Base-by-base conservation (phyloP, 2,888 invertebrate species). In the Morpho achilles region DNA sequence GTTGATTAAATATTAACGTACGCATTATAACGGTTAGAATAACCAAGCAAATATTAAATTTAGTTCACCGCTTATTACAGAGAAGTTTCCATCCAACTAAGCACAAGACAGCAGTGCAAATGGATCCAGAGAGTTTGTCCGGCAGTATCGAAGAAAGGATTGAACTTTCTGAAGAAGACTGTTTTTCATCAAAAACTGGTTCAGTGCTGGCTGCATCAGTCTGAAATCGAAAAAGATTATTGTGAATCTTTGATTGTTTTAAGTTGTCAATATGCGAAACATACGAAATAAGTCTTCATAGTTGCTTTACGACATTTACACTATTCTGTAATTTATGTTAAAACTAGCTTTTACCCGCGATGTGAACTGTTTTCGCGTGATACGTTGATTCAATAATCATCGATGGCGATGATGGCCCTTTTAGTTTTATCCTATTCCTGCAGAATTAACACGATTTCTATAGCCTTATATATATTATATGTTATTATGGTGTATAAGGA, bases 1-100 rank as follows among this genome's bases (percentile, higher is more conserved):
- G 53, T 50, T 9, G 22, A 10, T 51, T 54, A 40, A 44, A 66
- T 67, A 67, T 67, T 61, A 60, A 51, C 50, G 60, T 62, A 69
- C 70, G 64, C 66, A 55, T 49, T 50, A 43, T 55, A 55, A 55
- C 55, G 44, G 43, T 41, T 42, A 50, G 50, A 53, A 58, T 49
- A 49, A 49, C 43, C 54, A 59, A 55, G 50, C 54, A 44, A 45
- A 45, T 48, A 10, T 4, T 8, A 44, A 10, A 32, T 39, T 51
- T 23, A 52, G 64, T 89, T 92, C 92, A 93, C 81, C 92, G 92
- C 64, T 91, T 84, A 58, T 88, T 92, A 5, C 86, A 79, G 64
- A 93, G 87, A 49, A 93, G 77, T 69, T 92, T 92, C 93, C 93
- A 93, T 8, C 93, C 93, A 4, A 93, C 85, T 77, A 93, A 86